Conservation (phyloP, 1,140 invertebrate species). For the Zaprionus capensis region DNA sequence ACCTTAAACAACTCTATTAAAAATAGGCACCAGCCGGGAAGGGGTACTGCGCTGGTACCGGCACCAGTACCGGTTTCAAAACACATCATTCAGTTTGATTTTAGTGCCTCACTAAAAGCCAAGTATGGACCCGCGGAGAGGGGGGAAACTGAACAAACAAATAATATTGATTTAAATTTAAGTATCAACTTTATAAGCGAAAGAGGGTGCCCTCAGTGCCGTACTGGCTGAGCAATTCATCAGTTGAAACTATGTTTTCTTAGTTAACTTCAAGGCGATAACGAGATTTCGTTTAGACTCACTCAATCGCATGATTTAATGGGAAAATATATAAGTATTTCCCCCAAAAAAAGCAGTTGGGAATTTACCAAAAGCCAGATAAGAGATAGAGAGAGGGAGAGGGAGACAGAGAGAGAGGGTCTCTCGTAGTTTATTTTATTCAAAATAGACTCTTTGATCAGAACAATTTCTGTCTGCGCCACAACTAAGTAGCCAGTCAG, state of each 20-base stretch:
- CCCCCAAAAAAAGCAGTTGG: background rate
- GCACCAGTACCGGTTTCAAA: slow-evolving; percentile 54
- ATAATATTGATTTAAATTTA: slow-evolving; percentile 65
- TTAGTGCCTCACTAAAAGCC: slow-evolving; percentile 52
- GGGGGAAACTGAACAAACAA: slow-evolving; percentile 53
- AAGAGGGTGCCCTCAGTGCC: background rate
- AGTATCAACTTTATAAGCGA: slow-evolving; percentile 43
- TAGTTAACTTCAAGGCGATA: background rate
- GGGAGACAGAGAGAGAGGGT: background rate
- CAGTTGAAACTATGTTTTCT: background rate
- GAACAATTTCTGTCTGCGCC: background rate
- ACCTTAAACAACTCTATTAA: slow-evolving; percentile 76
- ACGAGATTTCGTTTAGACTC: background rate
- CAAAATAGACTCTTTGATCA: slow-evolving; percentile 1
- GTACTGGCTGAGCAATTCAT: background rate
- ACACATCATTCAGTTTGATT: slow-evolving; percentile 49
- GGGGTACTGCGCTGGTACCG: background rate
- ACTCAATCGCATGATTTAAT: background rate
- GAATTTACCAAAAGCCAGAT: background rate
- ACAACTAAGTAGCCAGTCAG: background rate
- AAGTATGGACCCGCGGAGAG: slow-evolving; percentile 8
- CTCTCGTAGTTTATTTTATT: background rate
- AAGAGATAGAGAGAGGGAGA: background rate
- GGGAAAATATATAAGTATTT: background rate
- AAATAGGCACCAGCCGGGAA: slow-evolving; percentile 24